Base-by-base conservation (phyloP, 2,797 vertebrate species). In the Denticeps clupeoides region DNA sequence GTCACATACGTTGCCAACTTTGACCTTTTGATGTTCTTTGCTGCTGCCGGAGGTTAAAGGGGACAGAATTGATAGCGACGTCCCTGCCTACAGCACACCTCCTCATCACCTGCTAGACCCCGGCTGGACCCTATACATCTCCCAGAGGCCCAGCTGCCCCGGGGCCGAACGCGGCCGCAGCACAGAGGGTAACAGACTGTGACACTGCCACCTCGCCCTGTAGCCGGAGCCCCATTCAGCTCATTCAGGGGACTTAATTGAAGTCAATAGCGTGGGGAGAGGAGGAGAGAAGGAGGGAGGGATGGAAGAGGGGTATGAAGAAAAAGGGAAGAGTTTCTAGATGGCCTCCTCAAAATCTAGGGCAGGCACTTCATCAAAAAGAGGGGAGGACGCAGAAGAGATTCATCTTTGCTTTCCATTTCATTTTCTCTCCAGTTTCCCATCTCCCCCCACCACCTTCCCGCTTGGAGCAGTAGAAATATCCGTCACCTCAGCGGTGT, bases 321-420 rank as follows among this genome's bases (percentile, higher is more conserved):
- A 37, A 12, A 23, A 9, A 29, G 23, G 2, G 31, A 33, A 47
- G 41, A 46, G 27, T 40, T 40, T 53, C 40, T 26, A 42, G 40
- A 45, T 29, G 29, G 29, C 31, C 37, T 4, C 32, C 11, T 32
- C 2, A 5, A 51, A 59, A 59, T 64, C 45, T 53, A 51, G 45
- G 51, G 45, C 59, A 60, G 48, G 51, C 37, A 38, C 38, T 54
- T 62, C 41, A 53, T 58, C 47, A 56, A 51, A 35, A 35, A 33
- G 24, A 48, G 33, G 28, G 25, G 23, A 49, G 25, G 19, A 27
- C 28, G 29, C 22, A 3, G 7, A 47, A 35, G n/a, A 55, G 19
- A 51, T 49, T 47, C 32, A 59, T 56, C 29, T 50, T 53, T 18
- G 26, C 31, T 45, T 42, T 28, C 44, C 27, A 21, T n/a, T n/a